Evolutionary conservation across 2,888 invertebrate species (phyloP).

Genomic region (Argyresthia albistria): DNA sequence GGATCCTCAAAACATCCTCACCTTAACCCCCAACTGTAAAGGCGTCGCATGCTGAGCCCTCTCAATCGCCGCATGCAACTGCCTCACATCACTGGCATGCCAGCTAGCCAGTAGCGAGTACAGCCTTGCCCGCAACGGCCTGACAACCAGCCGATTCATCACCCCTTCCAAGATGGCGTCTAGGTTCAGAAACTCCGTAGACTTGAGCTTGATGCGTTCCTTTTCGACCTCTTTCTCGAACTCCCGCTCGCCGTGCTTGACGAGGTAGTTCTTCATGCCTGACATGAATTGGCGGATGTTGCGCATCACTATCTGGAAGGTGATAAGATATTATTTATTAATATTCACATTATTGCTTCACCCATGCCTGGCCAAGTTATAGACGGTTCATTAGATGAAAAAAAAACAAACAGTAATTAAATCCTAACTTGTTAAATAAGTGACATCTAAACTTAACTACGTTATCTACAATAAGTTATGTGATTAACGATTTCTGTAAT

Average conservation of each 20-base stretch:
- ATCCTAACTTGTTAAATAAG: no score
- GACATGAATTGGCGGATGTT: conserved; percentile 98
- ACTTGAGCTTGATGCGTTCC: conserved; percentile 85
- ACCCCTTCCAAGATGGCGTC: conserved; percentile 96
- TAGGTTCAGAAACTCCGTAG: conserved; percentile 94
- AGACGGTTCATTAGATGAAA: no score
- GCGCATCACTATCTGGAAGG: conserved; percentile 80
- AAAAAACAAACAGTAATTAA: no score
- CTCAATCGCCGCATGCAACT: conserved; percentile 80
- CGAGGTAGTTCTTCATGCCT: conserved; percentile 98
- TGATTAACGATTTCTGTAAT: no score
- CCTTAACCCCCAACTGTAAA: conserved; percentile 79
- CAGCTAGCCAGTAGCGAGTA: conserved; percentile 90
- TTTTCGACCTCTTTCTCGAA: conserved; percentile 93
- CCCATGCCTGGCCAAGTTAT: no score
- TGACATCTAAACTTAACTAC: no score
- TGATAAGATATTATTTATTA: neutral
- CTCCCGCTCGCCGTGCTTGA: conserved; percentile 95
- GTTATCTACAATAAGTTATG: no score
- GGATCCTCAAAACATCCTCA: conserved; percentile 69
- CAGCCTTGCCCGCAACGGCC: conserved; percentile 87
- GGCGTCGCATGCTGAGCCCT: conserved; percentile 78
- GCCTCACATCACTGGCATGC: conserved; percentile 85
- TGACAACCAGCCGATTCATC: conserved; percentile 91
- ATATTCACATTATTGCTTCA: neutral